A percentile compares a stretch with the other conserved stretches of the same genome.
These are phyloP conservation scores for Alexandromys fortis DNA, from an alignment of 2,113 vertebrate genomes.

Conservation along the genomic window DNA sequence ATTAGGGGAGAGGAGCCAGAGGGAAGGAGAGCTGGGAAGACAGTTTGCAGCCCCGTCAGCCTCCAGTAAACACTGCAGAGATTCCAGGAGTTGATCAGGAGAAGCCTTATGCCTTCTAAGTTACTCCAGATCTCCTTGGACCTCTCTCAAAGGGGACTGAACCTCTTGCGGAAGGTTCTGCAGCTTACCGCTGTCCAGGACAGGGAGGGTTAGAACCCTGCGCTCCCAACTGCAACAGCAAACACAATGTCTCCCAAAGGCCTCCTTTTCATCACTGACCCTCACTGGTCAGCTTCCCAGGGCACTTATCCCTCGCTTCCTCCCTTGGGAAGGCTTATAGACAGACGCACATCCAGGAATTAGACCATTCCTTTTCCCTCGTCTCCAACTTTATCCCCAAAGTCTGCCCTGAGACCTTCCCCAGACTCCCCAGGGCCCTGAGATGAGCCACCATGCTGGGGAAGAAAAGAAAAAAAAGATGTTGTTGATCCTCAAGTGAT, in stretches of 20 bases:
- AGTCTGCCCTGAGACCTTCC: background rate
- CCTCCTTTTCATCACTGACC: background rate
- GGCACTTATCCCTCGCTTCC: background rate
- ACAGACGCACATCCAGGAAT: background rate
- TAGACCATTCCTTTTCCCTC: background rate
- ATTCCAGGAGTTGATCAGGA: background rate
- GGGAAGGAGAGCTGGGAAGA: background rate
- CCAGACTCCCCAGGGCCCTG: background rate
- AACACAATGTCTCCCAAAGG: background rate
- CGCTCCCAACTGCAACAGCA: background rate
- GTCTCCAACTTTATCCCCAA: conserved; percentile 23
- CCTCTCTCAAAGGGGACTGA: background rate
- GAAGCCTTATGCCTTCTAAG: background rate
- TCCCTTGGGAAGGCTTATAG: background rate
- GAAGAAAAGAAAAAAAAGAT: background rate
- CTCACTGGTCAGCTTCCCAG: background rate
- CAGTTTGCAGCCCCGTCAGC: background rate
- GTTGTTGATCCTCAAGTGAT: background rate
- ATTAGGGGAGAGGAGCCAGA: background rate
- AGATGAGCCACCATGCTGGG: background rate
- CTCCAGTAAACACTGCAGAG: background rate
- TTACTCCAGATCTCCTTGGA: background rate
- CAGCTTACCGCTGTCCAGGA: background rate
- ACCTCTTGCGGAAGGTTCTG: background rate
- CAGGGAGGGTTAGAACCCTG: background rate